A percentile compares a stretch with the other conserved stretches of the same genome.
These are phyloP conservation scores for Sinotaia quadrata DNA, from an alignment of 2,888 invertebrate genomes.

Conservation along the genomic window DNA sequence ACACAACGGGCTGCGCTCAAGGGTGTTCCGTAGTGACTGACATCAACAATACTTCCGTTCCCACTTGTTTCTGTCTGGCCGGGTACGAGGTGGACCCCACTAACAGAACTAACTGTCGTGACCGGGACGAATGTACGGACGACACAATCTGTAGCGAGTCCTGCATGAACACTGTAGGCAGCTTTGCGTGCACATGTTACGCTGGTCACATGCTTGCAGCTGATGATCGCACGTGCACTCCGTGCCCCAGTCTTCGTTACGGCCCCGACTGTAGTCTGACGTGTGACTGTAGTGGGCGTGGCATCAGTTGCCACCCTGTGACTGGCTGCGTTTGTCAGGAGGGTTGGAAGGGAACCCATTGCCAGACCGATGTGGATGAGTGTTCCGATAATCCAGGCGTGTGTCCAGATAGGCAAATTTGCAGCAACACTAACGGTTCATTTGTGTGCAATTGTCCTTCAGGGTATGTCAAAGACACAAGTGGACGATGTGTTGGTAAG, in stretches of 20 bases:
- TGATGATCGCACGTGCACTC: slow-evolving; percentile 16
- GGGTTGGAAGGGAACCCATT: slow-evolving; percentile 58
- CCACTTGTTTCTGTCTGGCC: too few relatives aligned
- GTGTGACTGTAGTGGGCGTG: slow-evolving; percentile 34
- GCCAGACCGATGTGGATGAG: slow-evolving; percentile 56
- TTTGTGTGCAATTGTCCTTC: slow-evolving; percentile 57
- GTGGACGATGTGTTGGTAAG: background rate
- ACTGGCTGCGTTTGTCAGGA: slow-evolving; percentile 53
- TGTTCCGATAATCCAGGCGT: slow-evolving; percentile 78
- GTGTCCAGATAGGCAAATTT: slow-evolving; percentile 87
- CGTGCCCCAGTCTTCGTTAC: slow-evolving; percentile 18
- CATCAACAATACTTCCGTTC: too few relatives aligned
- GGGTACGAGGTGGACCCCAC: background rate
- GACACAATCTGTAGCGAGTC: slow-evolving; percentile 22
- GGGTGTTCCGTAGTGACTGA: too few relatives aligned
- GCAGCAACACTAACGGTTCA: slow-evolving; percentile 72
- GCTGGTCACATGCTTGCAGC: slow-evolving; percentile 17
- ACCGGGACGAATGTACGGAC: slow-evolving; percentile 20
- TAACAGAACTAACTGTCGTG: slow-evolving; percentile 20
- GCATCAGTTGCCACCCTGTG: slow-evolving; percentile 29
- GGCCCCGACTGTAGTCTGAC: slow-evolving; percentile 33
- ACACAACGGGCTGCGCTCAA: too few relatives aligned
- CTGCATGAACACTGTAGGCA: too few relatives aligned
- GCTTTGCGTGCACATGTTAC: slow-evolving; percentile 27
- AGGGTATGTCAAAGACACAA: slow-evolving; percentile 39